Evolutionary conservation across 92 coral and sea anemone species (phyloP).

Genomic region (Paragorgia papillata): DNA sequence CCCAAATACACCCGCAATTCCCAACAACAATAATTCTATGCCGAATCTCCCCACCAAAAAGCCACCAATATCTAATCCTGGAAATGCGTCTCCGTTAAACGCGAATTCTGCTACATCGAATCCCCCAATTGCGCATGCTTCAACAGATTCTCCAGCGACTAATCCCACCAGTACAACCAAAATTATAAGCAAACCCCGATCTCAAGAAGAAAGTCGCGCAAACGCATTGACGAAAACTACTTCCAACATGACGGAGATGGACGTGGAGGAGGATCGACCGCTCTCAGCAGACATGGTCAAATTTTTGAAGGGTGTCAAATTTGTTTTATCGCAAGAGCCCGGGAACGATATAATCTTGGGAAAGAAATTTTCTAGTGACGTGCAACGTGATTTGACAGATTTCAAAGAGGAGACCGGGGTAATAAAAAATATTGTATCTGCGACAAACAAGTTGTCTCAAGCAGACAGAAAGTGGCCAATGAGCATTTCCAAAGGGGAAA

Average conservation of each 20-base stretch:
- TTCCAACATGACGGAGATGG: background rate
- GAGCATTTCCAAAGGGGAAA: background rate
- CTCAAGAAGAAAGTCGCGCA: background rate
- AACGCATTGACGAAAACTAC: background rate
- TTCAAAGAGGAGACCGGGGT: slow-evolving; percentile 35
- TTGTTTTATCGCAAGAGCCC: slow-evolving; percentile 40
- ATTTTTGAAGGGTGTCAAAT: slow-evolving; percentile 32
- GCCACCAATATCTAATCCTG: background rate
- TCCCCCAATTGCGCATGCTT: background rate
- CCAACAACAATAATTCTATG: background rate
- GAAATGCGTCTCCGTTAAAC: background rate
- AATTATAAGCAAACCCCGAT: background rate
- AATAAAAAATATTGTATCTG: slow-evolving; percentile 31
- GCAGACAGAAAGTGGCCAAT: background rate
- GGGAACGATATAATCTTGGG: slow-evolving; percentile 42
- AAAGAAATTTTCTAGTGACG: slow-evolving; percentile 29
- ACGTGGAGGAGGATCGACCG: slow-evolving; percentile 31
- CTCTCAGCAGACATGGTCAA: slow-evolving; percentile 38
- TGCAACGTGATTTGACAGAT: background rate
- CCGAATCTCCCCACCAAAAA: background rate
- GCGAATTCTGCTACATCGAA: background rate
- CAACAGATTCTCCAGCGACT: background rate
- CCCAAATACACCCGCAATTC: background rate
- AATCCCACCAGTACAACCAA: background rate
- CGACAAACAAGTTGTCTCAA: background rate